A percentile compares a stretch with the other conserved stretches of the same genome.
These are phyloP conservation scores for Achlya flavicornis DNA, from an alignment of 2,888 invertebrate genomes.

Conservation along the genomic window DNA sequence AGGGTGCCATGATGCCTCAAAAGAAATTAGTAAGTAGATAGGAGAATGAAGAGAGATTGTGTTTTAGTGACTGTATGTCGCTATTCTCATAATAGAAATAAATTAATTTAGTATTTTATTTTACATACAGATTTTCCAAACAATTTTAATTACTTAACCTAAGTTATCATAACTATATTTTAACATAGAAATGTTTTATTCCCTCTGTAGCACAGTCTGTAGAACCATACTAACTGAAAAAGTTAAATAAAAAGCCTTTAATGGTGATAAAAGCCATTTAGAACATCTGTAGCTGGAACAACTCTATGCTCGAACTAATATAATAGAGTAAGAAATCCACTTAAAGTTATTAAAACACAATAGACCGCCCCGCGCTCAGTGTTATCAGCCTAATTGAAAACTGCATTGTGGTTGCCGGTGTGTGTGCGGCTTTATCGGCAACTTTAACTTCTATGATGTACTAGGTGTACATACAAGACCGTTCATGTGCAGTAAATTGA, in stretches of 20 bases:
- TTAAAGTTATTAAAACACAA: constrained; percentile 75
- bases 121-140: too few species aligned
- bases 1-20: too few species aligned
- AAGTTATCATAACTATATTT: too few species aligned
- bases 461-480: background rate
- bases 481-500: background rate
- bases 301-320: constrained; percentile 37
- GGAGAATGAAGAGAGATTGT: too few species aligned
- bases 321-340: constrained; percentile 65
- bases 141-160: too few species aligned
- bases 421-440: constrained; percentile 32
- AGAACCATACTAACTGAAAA: background rate
- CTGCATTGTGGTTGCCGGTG: constrained; percentile 52
- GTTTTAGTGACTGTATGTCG: too few species aligned
- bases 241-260: background rate
- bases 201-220: too few species aligned
- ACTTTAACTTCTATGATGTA: constrained; percentile 21
- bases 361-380: constrained; percentile 47
- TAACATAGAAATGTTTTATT: too few species aligned
- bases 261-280: background rate
- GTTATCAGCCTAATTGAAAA: constrained; percentile 74
- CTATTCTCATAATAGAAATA: too few species aligned
- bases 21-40: too few species aligned
- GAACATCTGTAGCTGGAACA: constrained; percentile 22
- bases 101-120: too few species aligned